Conservation (phyloP, 2,113 vertebrate species). For the Siniperca chuatsi region DNA sequence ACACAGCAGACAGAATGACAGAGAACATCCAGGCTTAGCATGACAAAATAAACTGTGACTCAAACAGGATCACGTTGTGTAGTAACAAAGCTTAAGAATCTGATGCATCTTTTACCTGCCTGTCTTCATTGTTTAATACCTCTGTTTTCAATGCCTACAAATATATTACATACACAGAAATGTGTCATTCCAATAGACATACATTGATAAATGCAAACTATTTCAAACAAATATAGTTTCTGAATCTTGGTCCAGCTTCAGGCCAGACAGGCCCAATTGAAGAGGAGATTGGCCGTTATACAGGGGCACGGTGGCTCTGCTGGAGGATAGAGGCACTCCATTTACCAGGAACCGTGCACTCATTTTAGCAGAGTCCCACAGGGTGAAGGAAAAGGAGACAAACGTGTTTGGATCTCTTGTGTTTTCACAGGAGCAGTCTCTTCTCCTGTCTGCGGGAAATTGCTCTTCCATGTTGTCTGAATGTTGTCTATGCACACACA, state of each 20-base stretch:
- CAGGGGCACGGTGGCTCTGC: constrained; percentile 58
- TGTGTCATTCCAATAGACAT: constrained; percentile 6
- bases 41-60: constrained; percentile 60
- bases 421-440: constrained; percentile 37
- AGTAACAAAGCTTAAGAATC: constrained; percentile 40
- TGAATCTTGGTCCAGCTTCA: constrained; percentile 69
- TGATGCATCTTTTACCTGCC: constrained; percentile 38
- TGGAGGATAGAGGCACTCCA: constrained; percentile 67
- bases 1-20: constrained; percentile 49
- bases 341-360: constrained; percentile 67
- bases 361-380: constrained; percentile 63
- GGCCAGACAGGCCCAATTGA: constrained; percentile 74
- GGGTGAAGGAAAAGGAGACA: constrained; percentile 55
- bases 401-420: constrained; percentile 43
- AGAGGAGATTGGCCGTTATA: constrained; percentile 76
- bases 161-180: constrained; percentile 14
- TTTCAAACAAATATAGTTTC: constrained; percentile 61
- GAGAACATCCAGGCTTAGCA: constrained; percentile 47
- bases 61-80: constrained; percentile 23
- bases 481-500: too few relatives aligned
- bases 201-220: constrained; percentile 11
- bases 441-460: constrained; percentile 47
- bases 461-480: constrained; percentile 53
- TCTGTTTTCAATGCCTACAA: constrained; percentile 17
- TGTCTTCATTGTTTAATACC: constrained; percentile 27